phyloP scores from a whole-genome alignment of 1,140 invertebrate genomes.

The Lepidotrigona ventralis region DNA sequence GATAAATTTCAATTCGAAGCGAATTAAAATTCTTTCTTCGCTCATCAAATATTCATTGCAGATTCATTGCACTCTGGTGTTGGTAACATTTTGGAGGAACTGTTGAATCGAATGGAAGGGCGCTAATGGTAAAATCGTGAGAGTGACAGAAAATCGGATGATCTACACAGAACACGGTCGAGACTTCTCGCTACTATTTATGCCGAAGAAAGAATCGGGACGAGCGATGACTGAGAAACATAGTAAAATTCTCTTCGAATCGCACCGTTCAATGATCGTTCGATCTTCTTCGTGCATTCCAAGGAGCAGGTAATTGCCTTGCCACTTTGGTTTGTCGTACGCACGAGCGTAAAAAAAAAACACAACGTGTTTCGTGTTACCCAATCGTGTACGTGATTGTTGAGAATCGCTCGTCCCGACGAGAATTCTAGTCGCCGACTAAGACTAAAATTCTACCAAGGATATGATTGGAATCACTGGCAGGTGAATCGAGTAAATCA shows the following conservation, averaged over 20 bases:
- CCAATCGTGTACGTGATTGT: not conserved
- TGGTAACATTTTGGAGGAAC: slow-evolving; percentile 15
- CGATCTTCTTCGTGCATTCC: slow-evolving; percentile 6
- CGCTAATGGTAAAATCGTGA: slow-evolving; percentile 29
- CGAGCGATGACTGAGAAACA: slow-evolving; percentile 46
- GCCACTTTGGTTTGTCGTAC: slow-evolving; percentile 15
- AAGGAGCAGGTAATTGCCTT: not conserved
- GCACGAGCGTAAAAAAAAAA: slow-evolving; percentile 4
- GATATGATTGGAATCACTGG: slow-evolving; percentile 55
- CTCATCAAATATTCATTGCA: not conserved
- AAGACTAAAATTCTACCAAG: slow-evolving; percentile 53
- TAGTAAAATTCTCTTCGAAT: not conserved
- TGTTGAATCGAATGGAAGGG: slow-evolving; percentile 11
- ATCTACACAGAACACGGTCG: slow-evolving; percentile 50
- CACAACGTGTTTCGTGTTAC: not conserved
- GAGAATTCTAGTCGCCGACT: slow-evolving; percentile 33
- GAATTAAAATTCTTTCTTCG: not conserved
- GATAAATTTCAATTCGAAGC: not conserved
- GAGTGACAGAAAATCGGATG: slow-evolving; percentile 48
- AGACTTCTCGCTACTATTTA: slow-evolving; percentile 50
- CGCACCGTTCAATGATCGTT: not conserved
- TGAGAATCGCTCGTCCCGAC: slow-evolving; percentile 56
- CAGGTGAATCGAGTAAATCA: slow-evolving; percentile 55
- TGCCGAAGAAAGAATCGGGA: slow-evolving; percentile 43
- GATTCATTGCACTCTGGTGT: not conserved